Conservation (phyloP, 2,888 invertebrate species). For the Tholera decimalis region DNA sequence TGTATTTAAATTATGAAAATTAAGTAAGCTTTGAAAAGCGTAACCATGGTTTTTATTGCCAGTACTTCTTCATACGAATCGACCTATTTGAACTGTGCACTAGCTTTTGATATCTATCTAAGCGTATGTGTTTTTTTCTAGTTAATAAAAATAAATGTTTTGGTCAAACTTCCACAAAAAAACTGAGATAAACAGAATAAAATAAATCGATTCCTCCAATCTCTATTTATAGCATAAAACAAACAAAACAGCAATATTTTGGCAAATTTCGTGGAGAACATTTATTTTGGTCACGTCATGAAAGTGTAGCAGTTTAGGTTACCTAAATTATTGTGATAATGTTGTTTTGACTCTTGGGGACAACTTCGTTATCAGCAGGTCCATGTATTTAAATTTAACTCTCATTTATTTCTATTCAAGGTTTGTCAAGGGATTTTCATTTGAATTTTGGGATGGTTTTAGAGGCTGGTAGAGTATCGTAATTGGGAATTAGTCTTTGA, state of each 20-base stretch:
- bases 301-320: constrained; percentile 30
- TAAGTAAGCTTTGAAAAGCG: too few relatives aligned
- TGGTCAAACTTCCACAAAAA: too few relatives aligned
- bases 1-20: too few relatives aligned
- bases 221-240: too few relatives aligned
- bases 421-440: constrained; percentile 34
- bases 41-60: too few relatives aligned
- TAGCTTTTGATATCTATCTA: too few relatives aligned
- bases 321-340: constrained; percentile 40
- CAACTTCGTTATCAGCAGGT: constrained; percentile 36
- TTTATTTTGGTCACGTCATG: constrained; percentile 30
- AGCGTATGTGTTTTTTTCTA: too few relatives aligned
- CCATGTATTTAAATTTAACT: constrained; percentile 41
- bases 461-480: not conserved
- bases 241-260: constrained; percentile 45
- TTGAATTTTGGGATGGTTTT: constrained; percentile 19
- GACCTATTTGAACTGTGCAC: too few relatives aligned
- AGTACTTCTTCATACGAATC: too few relatives aligned
- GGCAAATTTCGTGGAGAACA: constrained; percentile 22
- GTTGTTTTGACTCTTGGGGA: constrained; percentile 41
- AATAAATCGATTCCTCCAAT: too few relatives aligned
- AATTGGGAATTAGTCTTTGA: not conserved
- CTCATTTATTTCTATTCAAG: constrained; percentile 37
- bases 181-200: too few relatives aligned
- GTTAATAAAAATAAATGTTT: too few relatives aligned